Evolutionary conservation across 2,888 invertebrate species (phyloP), one percentile per base, ranked within the genome.

Genomic region (Agrenia bidenticulata): DNA sequence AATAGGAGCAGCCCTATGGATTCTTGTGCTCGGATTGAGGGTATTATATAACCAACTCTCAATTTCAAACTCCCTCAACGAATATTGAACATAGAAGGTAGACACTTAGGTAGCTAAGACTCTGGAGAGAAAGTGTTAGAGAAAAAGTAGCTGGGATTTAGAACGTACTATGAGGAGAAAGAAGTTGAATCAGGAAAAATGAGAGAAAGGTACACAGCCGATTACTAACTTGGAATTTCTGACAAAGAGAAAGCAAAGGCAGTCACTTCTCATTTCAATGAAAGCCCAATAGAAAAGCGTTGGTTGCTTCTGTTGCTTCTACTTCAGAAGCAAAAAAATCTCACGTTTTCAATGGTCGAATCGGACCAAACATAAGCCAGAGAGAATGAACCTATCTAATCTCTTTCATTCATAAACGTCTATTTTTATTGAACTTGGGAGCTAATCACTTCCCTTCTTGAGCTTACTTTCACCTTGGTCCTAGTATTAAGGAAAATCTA

Each of bases 221-320:
- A 51, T 27, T 45, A 45, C 45, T 55, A 27, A 24, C 27, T 11
- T 41, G 57, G 57, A 57, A 57, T 39, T 57, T 19, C 41, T 57
- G 57, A 57, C 41, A 57, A 55, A 55, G 57, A 57, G 41, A 57
- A 57, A 57, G 57, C 57, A 57, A 57, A 57, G 41, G 41, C 55
- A 27, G 27, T 57, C 55, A 55, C 15, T 55, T 17, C 57, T 57
- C 41, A n/a, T 57, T 57, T 45, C 45, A 45, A 45, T 45, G 15
- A 45, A 17, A 32, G 32, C 32, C 11, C 32, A 11, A 11, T 32
- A 32, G 4, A 32, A 11, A 11, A 11, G 11, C 32, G 11, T 4
- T 7, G 32, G 32, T 4, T 32, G 4, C 32, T 32, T 32, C 32
- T 32, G 32, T 32, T 32, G 32, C 32, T 32, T 11, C 11, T 11